phyloP scores from a whole-genome alignment of 2,797 vertebrate genomes.

The Sciurus vulgaris region DNA sequence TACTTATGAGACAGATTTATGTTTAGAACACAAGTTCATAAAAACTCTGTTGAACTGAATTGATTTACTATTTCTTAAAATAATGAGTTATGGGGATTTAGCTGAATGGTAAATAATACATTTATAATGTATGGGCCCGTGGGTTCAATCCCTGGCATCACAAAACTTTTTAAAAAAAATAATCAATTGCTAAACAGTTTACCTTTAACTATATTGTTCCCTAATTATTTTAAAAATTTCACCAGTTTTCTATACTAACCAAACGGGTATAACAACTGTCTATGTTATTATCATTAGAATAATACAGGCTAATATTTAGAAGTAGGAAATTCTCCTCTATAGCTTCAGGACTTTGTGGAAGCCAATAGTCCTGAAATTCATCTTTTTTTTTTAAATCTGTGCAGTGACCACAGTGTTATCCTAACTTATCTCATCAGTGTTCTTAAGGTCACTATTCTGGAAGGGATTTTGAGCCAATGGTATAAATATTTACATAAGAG shows the following conservation, averaged over 20 bases:
- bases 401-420: background rate
- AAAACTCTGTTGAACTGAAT: background rate
- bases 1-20: background rate
- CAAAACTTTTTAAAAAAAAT: background rate
- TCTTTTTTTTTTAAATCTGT: background rate
- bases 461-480: background rate
- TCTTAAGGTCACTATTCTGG: background rate
- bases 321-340: background rate
- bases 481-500: constrained; percentile 10
- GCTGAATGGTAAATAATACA: background rate
- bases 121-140: background rate
- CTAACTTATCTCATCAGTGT: background rate
- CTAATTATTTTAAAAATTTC: background rate
- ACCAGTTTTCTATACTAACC: background rate
- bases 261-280: background rate
- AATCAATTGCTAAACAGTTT: background rate
- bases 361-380: background rate
- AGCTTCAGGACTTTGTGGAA: background rate
- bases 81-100: background rate
- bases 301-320: background rate
- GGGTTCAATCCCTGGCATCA: background rate
- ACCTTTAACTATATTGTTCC: background rate
- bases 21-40: background rate
- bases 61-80: background rate
- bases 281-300: background rate